Base-by-base conservation (phyloP, 2,113 vertebrate genomes). In the Rhynchomys soricoides region DNA sequence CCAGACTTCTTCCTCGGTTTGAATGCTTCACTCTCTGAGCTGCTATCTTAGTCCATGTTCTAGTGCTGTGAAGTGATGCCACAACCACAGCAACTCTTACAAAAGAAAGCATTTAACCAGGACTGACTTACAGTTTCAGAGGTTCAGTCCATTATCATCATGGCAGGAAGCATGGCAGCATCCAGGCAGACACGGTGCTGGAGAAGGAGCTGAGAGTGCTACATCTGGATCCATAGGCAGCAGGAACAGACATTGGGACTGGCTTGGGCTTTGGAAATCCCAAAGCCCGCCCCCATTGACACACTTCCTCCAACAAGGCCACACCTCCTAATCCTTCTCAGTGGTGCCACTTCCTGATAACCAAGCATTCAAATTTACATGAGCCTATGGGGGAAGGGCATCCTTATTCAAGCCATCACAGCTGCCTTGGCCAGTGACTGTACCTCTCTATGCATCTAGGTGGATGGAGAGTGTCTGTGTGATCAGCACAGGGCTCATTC, bases 401-500 rank as follows among this genome's bases (percentile, higher is more conserved):
- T 43, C 64, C 24, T 48, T 52, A 74, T 24, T 74, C 17, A 74
- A 45, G 22, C 40, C n/a, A 43, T 0, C 73, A 26, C 40, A 2
- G 55, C 22, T 82, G 79, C 31, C 10, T 26, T 22, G 4, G 3
- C 10, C n/a, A 48, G 62, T 34, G 0, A 50, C 55, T 4, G 52
- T 26, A 2, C 13, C n/a, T 22, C 13, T 85, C 68, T 40, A 26
- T 15, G 13, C 24, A 40, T 17, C 4, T 1, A 3, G 52, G 15
- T 1, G 11, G 13, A 21, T 3, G 1, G 21, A 0, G 0, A 11
- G 11, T 3, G 8, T 21, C 64, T 0, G 0, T 4, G 15, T 26
- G 43, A 2, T 21, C 29, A 16, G 37, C 34, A 74, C 7, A 64
- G 81, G 29, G 26, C 10, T 62, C 62, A 45, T 31, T 19, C 1